Evolutionary conservation across 2,113 vertebrate species (phyloP).

Genomic region (Apeltes quadracus): DNA sequence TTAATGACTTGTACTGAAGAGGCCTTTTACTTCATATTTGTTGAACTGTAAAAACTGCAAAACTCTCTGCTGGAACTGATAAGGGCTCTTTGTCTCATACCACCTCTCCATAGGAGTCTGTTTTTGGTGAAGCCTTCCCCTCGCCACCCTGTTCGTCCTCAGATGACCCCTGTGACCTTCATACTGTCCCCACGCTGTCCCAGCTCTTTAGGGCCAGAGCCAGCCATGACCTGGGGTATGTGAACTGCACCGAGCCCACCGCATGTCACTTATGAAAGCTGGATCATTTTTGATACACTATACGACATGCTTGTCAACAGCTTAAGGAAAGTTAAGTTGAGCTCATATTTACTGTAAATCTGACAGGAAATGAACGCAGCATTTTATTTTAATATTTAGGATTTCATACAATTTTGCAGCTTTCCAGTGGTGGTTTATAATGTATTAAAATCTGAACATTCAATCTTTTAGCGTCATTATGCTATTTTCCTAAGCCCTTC

Average conservation of each 20-base stretch:
- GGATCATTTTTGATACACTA: neutral
- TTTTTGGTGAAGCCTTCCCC: slow-evolving; percentile 77
- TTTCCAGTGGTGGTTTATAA: neutral
- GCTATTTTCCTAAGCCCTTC: neutral
- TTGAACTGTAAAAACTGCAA: neutral
- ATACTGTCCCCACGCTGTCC: slow-evolving; percentile 68
- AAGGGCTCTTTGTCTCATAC: slow-evolving; percentile 8
- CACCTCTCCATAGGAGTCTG: slow-evolving; percentile 50
- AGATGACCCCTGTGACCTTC: slow-evolving; percentile 36
- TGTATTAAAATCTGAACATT: neutral
- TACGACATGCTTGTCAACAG: neutral
- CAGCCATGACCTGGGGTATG: slow-evolving; percentile 67
- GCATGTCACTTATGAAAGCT: neutral
- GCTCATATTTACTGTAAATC: neutral
- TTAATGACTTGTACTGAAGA: slow-evolving; percentile 17
- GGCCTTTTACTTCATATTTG: neutral
- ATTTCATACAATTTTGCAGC: neutral
- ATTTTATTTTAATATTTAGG: neutral
- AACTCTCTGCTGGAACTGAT: neutral
- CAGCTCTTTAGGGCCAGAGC: slow-evolving; percentile 65
- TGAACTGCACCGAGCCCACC: neutral
- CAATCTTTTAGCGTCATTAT: neutral
- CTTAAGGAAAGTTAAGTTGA: neutral
- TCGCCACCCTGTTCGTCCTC: slow-evolving; percentile 27
- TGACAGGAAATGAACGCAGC: neutral